Conservation (phyloP, 2,888 invertebrate genomes). For the Zaprionus lineosus region DNA sequence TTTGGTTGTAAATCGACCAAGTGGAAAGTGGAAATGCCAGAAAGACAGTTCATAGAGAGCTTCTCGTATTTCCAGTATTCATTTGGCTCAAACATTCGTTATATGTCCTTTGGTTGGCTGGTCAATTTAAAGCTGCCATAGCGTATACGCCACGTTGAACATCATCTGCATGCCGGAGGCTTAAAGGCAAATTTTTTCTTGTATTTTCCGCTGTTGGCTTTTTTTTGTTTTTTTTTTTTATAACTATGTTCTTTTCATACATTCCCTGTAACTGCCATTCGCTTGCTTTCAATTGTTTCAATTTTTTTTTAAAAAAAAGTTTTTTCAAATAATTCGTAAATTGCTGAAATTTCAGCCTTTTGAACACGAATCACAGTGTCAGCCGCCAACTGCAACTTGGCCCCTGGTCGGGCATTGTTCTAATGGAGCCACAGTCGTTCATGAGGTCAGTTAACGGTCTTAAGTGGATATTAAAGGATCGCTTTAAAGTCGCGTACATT, state of each 20-base stretch:
- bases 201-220: too few species aligned
- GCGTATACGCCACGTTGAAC: slow-evolving; percentile 41
- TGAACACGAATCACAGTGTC: slow-evolving; percentile 11
- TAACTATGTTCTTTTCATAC: neutral
- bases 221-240: neutral
- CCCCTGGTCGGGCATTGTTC: slow-evolving; percentile 54
- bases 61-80: too few species aligned
- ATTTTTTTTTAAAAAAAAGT: slow-evolving; percentile 23
- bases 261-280: slow-evolving; percentile 15
- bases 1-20: neutral
- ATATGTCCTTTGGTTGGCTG: too few species aligned
- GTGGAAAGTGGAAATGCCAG: neutral
- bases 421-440: slow-evolving; percentile 31
- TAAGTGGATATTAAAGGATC: neutral
- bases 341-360: slow-evolving; percentile 35
- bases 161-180: neutral
- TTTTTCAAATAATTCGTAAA: slow-evolving; percentile 28
- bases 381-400: slow-evolving; percentile 37
- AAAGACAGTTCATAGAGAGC: neutral
- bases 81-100: too few species aligned
- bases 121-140: slow-evolving; percentile 13
- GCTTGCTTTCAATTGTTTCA: slow-evolving; percentile 15
- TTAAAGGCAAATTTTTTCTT: neutral
- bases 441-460: slow-evolving; percentile 47
- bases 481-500: too few species aligned